phyloP scores from a whole-genome alignment of 2,888 invertebrate species.

The Vannuccia rotundouncinata region DNA sequence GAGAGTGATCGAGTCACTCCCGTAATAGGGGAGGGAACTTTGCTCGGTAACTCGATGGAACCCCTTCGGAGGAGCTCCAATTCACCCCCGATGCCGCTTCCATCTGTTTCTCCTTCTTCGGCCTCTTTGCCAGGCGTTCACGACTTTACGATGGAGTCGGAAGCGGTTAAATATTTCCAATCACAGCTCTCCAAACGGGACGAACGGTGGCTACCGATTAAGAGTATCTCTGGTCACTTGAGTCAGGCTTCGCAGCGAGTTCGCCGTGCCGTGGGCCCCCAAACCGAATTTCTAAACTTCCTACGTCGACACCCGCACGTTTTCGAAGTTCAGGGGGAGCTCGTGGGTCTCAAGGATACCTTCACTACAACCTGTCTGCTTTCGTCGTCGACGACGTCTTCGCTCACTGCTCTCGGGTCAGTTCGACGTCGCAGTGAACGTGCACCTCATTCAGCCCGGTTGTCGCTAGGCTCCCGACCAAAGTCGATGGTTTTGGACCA shows the following conservation, averaged over 20 bases:
- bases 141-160: slow-evolving; percentile 64
- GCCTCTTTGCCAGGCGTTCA: slow-evolving; percentile 37
- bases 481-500: background rate
- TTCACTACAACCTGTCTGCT: slow-evolving; percentile 2
- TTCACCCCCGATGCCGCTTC: background rate
- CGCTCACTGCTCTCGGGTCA: background rate
- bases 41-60: background rate
- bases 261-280: slow-evolving; percentile 59
- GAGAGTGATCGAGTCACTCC: slow-evolving; percentile 62
- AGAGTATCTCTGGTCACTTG: slow-evolving; percentile 87
- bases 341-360: slow-evolving; percentile 47
- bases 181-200: slow-evolving; percentile 87
- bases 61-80: too few relatives aligned
- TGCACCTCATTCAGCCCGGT: background rate
- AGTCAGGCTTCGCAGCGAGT: slow-evolving; percentile 94
- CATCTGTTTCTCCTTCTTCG: background rate
- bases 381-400: background rate
- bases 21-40: slow-evolving; percentile 32
- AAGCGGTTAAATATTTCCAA: slow-evolving; percentile 94
- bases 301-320: slow-evolving; percentile 55
- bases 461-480: background rate
- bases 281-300: slow-evolving; percentile 53
- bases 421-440: background rate
- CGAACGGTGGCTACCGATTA: slow-evolving; percentile 89
- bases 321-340: slow-evolving; percentile 54